Evolutionary conservation across 2,113 vertebrate genomes (phyloP).

Genomic region (Cyphomyrus discorhynchus): DNA sequence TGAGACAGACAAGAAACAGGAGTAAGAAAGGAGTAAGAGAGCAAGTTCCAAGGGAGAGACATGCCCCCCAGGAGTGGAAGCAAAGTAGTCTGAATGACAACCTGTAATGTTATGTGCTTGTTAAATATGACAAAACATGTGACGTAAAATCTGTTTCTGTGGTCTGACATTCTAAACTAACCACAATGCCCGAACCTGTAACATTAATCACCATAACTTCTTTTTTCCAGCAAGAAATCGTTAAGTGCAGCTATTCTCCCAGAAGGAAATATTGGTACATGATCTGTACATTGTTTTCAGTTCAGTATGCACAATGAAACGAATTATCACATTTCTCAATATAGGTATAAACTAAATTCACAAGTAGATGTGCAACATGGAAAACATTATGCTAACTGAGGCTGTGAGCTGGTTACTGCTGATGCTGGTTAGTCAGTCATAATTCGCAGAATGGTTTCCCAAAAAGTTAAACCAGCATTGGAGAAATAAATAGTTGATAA

Average conservation of each 20-base stretch:
- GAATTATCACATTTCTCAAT: not conserved
- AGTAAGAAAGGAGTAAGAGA: constrained; percentile 25
- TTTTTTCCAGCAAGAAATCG: not conserved
- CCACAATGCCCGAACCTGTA: not conserved
- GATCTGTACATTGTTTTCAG: not conserved
- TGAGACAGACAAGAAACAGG: constrained; percentile 38
- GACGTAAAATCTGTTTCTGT: not conserved
- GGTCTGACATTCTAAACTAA: not conserved
- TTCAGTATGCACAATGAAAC: not conserved
- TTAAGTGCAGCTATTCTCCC: not conserved
- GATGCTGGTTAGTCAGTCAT: not conserved
- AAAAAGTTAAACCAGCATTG: not conserved
- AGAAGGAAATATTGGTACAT: not conserved
- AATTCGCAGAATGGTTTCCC: not conserved
- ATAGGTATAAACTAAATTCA: not conserved
- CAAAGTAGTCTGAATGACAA: not conserved
- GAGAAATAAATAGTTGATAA: not conserved
- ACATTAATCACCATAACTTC: not conserved
- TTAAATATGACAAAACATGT: not conserved
- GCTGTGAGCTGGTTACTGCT: not conserved
- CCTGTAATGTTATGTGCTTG: not conserved
- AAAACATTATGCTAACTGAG: not conserved
- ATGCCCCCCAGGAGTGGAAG: not conserved
- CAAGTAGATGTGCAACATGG: not conserved
- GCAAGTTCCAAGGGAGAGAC: not conserved